Percentiles rank a stretch among this genome's conserved stretches.
Evolutionary conservation across 2,888 invertebrate genomes (phyloP).

Genomic region (Priocnemis perturbator): DNA sequence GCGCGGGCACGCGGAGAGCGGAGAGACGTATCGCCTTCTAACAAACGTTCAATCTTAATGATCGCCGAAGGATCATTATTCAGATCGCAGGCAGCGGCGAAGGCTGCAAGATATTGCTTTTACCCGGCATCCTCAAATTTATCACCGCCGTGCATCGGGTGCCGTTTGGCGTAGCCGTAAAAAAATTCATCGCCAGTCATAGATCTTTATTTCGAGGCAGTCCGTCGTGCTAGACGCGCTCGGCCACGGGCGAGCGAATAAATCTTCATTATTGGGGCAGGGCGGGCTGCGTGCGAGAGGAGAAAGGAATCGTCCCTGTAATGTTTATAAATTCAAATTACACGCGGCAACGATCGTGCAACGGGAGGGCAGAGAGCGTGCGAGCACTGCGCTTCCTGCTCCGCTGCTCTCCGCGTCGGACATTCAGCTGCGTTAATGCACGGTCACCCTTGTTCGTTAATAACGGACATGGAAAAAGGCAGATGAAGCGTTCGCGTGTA

Average conservation of each 20-base stretch:
- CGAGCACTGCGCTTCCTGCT: no score
- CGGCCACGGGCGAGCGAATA: constrained; percentile 19
- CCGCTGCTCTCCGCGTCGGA: no score
- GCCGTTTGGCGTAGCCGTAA: constrained; percentile 1
- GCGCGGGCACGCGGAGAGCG: no score
- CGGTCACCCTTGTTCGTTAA: no score
- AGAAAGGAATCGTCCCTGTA: constrained; percentile 3
- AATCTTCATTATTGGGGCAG: constrained; percentile 29
- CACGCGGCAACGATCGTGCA: constrained; percentile 4
- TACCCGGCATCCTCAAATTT: constrained; percentile 4
- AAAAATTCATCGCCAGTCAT: constrained; percentile 25
- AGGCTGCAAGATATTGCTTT: constrained; percentile 5
- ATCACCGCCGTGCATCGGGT: constrained; percentile 1
- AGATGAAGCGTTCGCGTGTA: no score
- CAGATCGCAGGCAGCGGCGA: background rate
- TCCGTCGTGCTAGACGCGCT: background rate
- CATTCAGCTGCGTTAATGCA: no score
- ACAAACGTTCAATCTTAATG: constrained; percentile 4
- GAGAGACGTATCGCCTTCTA: no score
- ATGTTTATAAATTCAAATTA: constrained; percentile 20
- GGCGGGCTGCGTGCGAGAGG: background rate
- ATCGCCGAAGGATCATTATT: background rate
- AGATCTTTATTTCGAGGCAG: constrained; percentile 29
- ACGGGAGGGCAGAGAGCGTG: background rate
- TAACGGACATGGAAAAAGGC: no score